A percentile compares a stretch with the other conserved stretches of the same genome.
Conservation (phyloP, 30 jellyfish, hydroid and myxozoan genomes). For the Mastigias papua region DNA sequence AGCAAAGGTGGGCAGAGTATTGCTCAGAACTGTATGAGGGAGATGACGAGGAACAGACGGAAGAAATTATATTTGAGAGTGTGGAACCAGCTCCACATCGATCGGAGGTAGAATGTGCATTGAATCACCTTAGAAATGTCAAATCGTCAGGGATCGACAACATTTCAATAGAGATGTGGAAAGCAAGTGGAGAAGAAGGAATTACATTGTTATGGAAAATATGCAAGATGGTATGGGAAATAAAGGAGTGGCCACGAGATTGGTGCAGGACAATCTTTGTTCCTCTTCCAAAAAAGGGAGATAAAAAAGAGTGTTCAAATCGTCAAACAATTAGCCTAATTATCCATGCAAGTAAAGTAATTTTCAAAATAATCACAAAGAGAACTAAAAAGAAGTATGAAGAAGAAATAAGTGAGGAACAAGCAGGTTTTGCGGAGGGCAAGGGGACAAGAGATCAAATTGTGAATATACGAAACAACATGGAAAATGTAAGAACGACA, state of each 20-base stretch:
- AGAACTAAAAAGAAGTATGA: conserved; percentile 2
- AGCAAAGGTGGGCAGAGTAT: conserved; percentile 18
- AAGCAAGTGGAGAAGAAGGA: conserved; percentile 14
- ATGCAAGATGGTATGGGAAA: conserved; percentile 44
- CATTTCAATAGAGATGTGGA: conserved; percentile 44
- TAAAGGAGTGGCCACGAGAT: conserved; percentile 39
- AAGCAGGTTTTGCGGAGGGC: conserved; percentile 47
- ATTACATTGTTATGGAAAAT: background rate
- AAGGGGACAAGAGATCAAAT: conserved; percentile 45
- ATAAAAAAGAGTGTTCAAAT: conserved; percentile 30
- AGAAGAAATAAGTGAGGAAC: conserved; percentile 30
- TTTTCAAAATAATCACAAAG: conserved; percentile 30
- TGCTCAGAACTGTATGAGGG: background rate
- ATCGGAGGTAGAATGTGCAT: background rate
- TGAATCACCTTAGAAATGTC: conserved; percentile 20
- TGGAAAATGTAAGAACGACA: conserved; percentile 19
- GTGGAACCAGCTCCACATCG: conserved; percentile 1
- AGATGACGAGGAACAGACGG: conserved; percentile 3
- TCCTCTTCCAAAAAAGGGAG: conserved; percentile 54
- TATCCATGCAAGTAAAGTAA: conserved; percentile 36
- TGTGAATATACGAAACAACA: conserved; percentile 29
- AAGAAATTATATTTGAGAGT: background rate
- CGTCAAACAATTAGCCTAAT: conserved; percentile 30
- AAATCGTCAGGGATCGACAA: conserved; percentile 27
- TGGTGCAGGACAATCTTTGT: conserved; percentile 40